Percentiles rank a stretch among this genome's conserved stretches.
Evolutionary conservation across 2,797 vertebrate species (phyloP).

Genomic region (Pogonophryne albipinna): DNA sequence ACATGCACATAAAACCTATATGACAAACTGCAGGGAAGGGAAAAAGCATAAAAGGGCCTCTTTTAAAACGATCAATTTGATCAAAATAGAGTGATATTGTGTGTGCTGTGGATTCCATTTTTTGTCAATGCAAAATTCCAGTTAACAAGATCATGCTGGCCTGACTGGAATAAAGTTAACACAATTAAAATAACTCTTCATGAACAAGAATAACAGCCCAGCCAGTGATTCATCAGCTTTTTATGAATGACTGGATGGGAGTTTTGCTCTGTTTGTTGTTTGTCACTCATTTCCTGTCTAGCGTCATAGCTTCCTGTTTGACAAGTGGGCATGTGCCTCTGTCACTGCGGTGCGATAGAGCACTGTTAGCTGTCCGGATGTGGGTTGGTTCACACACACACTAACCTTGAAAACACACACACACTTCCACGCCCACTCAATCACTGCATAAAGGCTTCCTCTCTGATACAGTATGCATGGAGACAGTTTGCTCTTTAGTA

Average conservation of each 20-base stretch:
- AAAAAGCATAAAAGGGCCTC: background rate
- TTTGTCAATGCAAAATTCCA: background rate
- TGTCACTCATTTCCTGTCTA: slow-evolving; percentile 65
- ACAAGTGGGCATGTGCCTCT: slow-evolving; percentile 33
- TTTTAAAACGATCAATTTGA: background rate
- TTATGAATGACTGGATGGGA: slow-evolving; percentile 73
- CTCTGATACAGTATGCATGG: background rate
- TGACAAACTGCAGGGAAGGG: too few relatives aligned
- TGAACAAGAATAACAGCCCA: slow-evolving; percentile 5
- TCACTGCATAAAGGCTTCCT: slow-evolving; percentile 3
- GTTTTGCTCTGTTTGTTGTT: slow-evolving; percentile 47
- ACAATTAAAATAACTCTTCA: background rate
- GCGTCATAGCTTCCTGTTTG: slow-evolving; percentile 71
- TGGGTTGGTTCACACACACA: slow-evolving; percentile 25
- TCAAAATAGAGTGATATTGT: background rate
- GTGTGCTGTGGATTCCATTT: background rate
- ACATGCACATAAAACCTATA: too few relatives aligned
- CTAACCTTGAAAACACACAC: background rate
- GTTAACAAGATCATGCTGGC: background rate
- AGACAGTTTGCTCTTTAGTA: background rate
- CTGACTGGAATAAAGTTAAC: slow-evolving; percentile 2
- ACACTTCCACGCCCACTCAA: slow-evolving; percentile 1
- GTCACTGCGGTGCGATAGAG: slow-evolving; percentile 34
- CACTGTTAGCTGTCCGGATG: slow-evolving; percentile 31
- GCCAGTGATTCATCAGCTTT: slow-evolving; percentile 58